Evolutionary conservation across 2,797 vertebrate genomes (phyloP).

Genomic region (Notolabrus celidotus): DNA sequence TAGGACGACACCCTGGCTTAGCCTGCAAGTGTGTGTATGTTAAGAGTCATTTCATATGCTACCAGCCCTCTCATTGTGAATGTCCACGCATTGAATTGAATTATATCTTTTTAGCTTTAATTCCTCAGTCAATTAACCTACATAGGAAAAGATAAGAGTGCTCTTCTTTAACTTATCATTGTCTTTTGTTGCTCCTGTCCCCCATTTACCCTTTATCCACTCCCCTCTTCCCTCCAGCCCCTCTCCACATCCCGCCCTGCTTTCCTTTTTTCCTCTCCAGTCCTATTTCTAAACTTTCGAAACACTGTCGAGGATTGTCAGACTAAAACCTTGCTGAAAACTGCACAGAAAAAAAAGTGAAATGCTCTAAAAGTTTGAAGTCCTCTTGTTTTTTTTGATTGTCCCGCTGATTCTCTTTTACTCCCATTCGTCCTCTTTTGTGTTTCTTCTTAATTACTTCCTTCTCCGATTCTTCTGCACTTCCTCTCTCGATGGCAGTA

Average conservation of each 20-base stretch:
- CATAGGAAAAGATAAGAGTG: constrained; percentile 71
- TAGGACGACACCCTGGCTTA: constrained; percentile 70
- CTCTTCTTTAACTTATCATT: constrained; percentile 72
- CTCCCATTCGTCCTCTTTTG: neutral
- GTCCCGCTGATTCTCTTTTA: neutral
- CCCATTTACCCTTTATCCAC: constrained; percentile 60
- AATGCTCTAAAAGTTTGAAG: neutral
- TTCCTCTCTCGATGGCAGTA: constrained; percentile 20
- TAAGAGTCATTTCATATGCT: constrained; percentile 76
- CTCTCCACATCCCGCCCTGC: neutral
- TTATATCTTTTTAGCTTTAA: constrained; percentile 74
- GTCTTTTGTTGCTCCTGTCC: constrained; percentile 71
- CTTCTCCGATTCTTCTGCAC: neutral
- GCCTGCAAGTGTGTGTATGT: constrained; percentile 45
- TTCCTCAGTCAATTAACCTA: constrained; percentile 84
- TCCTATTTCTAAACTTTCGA: constrained; percentile 21
- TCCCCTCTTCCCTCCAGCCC: neutral
- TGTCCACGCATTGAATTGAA: constrained; percentile 73
- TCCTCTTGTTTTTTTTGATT: neutral
- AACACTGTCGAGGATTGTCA: neutral
- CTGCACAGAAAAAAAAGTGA: neutral
- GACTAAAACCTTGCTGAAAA: neutral
- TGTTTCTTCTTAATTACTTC: constrained; percentile 20
- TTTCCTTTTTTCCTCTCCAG: neutral
- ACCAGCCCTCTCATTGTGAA: constrained; percentile 71